Percentiles rank a stretch among this genome's conserved stretches.
phyloP scores from a whole-genome alignment of 23 tunicate genomes.

The Halocynthia aurantium region DNA sequence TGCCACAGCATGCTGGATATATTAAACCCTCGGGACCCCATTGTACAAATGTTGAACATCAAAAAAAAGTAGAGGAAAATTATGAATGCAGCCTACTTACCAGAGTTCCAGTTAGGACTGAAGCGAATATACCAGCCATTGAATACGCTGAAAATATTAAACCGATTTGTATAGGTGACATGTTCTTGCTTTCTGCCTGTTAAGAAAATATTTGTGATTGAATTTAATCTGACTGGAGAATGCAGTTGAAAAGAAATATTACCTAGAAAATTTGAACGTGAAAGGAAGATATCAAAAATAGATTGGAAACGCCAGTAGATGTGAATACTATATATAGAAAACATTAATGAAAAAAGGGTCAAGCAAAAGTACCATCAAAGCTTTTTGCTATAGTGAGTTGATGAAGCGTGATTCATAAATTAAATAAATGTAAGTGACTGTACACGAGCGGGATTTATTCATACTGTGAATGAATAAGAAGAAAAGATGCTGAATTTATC shows the following conservation, averaged over 20 bases:
- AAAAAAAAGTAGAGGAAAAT: not conserved
- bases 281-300: not conserved
- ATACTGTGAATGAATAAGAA: too few species aligned
- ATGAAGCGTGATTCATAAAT: too few species aligned
- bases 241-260: not conserved
- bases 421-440: too few species aligned
- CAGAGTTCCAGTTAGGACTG: slow-evolving; percentile 53
- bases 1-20: too few species aligned
- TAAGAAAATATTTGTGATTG: slow-evolving; percentile 1
- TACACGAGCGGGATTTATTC: too few species aligned
- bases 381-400: too few species aligned
- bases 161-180: slow-evolving; percentile 46
- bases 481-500: too few species aligned
- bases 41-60: not conserved
- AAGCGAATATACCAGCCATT: slow-evolving; percentile 56
- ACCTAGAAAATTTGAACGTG: slow-evolving; percentile 2
- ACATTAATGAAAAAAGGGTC: too few species aligned
- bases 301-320: not conserved
- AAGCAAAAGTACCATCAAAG: too few species aligned
- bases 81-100: slow-evolving; percentile 21
- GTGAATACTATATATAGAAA: too few species aligned
- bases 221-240: not conserved
- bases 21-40: too few species aligned
- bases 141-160: slow-evolving; percentile 77
- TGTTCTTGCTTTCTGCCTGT: slow-evolving; percentile 63